These are phyloP conservation scores for Phoenicopterus ruber DNA, from an alignment of 2,113 vertebrate genomes.

Conservation along the genomic window DNA sequence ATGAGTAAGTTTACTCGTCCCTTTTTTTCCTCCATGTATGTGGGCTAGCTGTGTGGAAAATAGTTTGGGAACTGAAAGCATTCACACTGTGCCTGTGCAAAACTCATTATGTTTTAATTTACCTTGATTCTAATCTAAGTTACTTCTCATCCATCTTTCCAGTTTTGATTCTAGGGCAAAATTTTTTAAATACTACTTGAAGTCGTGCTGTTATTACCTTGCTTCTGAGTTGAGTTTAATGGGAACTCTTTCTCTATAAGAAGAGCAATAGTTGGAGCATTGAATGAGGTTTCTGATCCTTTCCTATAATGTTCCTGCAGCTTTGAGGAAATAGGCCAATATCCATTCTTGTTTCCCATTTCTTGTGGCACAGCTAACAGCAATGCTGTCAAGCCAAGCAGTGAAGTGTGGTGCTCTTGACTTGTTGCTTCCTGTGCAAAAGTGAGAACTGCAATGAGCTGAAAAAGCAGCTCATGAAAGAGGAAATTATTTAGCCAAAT, in stretches of 20 bases:
- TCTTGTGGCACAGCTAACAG: background rate
- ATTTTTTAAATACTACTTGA: background rate
- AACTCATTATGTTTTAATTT: background rate
- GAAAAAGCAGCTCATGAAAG: background rate
- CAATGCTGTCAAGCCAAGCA: background rate
- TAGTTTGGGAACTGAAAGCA: background rate
- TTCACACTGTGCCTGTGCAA: background rate
- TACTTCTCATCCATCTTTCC: background rate
- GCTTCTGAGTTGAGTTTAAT: background rate
- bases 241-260: background rate
- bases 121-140: background rate
- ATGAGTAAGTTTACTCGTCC: slow-evolving; percentile 83
- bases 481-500: background rate
- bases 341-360: background rate
- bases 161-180: background rate
- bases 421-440: background rate
- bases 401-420: background rate
- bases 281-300: background rate
- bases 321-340: background rate
- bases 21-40: accelerated
- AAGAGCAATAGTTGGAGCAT: background rate
- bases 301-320: background rate
- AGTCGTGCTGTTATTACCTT: background rate
- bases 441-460: background rate
- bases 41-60: background rate